Evolutionary conservation across 2,113 vertebrate species (phyloP).

Genomic region (Pelecanus crispus): DNA sequence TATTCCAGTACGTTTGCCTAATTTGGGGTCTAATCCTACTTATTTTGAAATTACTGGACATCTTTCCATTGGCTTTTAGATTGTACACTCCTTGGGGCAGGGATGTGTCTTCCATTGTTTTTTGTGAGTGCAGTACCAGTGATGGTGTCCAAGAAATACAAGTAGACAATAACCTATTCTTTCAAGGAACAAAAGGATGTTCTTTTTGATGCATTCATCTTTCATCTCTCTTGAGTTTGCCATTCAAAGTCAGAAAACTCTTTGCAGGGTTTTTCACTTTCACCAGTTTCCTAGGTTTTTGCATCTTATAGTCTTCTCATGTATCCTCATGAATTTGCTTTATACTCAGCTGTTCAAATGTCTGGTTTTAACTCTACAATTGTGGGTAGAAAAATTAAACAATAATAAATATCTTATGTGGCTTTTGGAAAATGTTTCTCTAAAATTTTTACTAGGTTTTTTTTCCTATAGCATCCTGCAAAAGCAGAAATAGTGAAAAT

Average conservation of each 20-base stretch:
- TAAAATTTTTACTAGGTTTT: neutral
- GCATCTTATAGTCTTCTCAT: neutral
- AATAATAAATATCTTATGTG: neutral
- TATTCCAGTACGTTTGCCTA: neutral
- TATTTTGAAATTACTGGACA: neutral
- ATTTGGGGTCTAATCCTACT: neutral
- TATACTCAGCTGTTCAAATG: neutral
- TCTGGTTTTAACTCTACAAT: neutral
- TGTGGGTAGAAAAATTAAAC: neutral
- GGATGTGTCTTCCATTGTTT: conserved; percentile 32
- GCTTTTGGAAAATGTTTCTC: neutral
- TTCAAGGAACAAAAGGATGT: conserved; percentile 41
- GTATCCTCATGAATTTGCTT: neutral
- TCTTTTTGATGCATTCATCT: conserved; percentile 39
- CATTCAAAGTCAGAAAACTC: neutral
- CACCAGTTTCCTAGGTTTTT: neutral
- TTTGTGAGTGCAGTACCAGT: neutral
- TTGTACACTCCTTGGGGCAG: neutral
- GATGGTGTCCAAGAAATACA: neutral
- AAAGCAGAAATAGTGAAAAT: neutral
- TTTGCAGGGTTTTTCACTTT: conserved; percentile 10
- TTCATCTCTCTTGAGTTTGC: conserved; percentile 29
- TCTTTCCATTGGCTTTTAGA: neutral
- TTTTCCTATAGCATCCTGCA: neutral
- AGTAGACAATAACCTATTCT: conserved; percentile 51